Percentiles rank a stretch among this genome's conserved stretches.
These are phyloP conservation scores for Anguilla pacifica DNA, from an alignment of 2,797 vertebrate species.

Conservation along the genomic window DNA sequence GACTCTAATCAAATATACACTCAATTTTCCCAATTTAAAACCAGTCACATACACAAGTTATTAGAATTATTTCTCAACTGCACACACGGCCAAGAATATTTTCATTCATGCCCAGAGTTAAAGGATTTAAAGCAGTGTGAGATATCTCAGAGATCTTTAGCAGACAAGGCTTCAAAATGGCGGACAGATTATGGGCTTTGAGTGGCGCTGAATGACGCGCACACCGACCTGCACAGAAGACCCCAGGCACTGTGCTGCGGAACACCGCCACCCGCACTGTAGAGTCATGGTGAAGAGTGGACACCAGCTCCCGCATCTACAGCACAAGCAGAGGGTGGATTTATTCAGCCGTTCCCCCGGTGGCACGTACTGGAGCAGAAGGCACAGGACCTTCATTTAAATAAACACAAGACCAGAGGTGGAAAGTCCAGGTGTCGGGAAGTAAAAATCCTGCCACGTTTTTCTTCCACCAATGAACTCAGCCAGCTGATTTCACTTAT, in stretches of 20 bases:
- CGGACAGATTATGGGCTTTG: background rate
- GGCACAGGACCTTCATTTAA: background rate
- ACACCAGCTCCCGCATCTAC: conserved; percentile 81
- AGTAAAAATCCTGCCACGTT: no score
- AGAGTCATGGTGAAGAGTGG: conserved; percentile 73
- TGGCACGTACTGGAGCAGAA: background rate
- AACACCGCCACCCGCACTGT: conserved; percentile 83
- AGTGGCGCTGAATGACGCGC: no score
- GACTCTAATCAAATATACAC: background rate
- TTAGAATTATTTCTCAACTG: background rate
- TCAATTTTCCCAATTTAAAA: background rate
- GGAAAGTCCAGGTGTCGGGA: no score
- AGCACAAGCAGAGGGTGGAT: conserved; percentile 32
- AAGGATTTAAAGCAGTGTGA: background rate
- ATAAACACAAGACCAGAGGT: no score
- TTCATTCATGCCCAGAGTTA: background rate
- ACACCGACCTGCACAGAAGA: conserved; percentile 92
- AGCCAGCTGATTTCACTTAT: no score
- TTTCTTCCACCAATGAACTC: no score
- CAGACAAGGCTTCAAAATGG: conserved; percentile 6
- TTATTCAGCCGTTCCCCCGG: background rate
- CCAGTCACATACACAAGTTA: background rate
- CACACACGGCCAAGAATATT: background rate
- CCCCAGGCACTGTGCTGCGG: conserved; percentile 84
- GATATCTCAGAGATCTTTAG: conserved; percentile 4